These are phyloP conservation scores for Xiphophorus hellerii DNA, from an alignment of 2,113 vertebrate species.

Conservation along the genomic window DNA sequence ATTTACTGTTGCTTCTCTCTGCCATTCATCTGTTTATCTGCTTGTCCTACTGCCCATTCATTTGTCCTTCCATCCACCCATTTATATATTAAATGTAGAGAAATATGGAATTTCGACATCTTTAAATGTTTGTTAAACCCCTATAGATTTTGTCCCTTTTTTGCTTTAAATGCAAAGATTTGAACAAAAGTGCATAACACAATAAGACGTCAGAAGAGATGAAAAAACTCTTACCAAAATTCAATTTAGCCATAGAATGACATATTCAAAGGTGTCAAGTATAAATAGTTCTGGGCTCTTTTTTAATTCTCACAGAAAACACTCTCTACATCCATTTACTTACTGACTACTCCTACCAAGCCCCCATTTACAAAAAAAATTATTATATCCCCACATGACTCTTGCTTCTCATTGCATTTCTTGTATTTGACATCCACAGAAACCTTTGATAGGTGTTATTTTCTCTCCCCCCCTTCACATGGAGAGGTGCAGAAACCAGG, in stretches of 20 bases:
- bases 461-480: fast-evolving
- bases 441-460: conserved; percentile 51
- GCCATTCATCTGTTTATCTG: neutral
- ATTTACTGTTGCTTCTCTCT: neutral
- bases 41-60: neutral
- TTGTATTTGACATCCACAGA: conserved; percentile 45
- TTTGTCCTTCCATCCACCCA: neutral
- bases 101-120: neutral
- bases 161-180: neutral
- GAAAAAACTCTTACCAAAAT: neutral
- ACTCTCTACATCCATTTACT: neutral
- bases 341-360: neutral
- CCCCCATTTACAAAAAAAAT: conserved; percentile 12
- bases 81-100: neutral
- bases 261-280: neutral
- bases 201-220: neutral
- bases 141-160: too few relatives aligned
- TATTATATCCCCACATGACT: conserved; percentile 25
- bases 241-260: too few relatives aligned
- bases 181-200: neutral
- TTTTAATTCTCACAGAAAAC: neutral
- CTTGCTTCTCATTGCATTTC: conserved; percentile 34
- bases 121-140: neutral
- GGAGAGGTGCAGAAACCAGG: conserved; percentile 54
- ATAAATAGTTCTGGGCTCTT: neutral